Conservation (phyloP, 2,113 vertebrate species). For the Pterocles orientalis region DNA sequence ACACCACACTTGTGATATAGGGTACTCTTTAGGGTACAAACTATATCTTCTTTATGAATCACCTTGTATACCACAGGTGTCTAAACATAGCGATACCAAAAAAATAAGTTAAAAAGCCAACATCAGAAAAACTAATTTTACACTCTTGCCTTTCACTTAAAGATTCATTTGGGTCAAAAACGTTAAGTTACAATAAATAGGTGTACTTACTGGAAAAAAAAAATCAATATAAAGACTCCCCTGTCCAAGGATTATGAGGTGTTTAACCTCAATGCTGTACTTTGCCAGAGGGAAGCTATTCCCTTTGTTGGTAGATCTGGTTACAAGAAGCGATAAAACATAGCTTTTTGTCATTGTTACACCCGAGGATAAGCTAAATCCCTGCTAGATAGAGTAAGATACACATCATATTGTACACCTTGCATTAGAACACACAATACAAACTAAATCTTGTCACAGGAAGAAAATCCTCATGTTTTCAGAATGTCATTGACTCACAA, state of each 20-base stretch:
- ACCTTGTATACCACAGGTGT: background rate
- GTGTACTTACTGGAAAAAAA: background rate
- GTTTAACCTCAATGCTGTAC: conserved; percentile 29
- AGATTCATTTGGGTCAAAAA: background rate
- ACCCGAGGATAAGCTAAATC: conserved; percentile 12
- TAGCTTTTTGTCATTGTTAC: conserved; percentile 14
- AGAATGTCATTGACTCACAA: background rate
- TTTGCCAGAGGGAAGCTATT: conserved; percentile 28
- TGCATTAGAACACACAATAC: background rate
- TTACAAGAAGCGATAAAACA: conserved; percentile 35
- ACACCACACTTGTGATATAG: background rate
- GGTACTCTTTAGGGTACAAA: background rate
- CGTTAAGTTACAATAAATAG: background rate
- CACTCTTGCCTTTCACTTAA: background rate
- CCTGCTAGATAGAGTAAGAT: conserved; percentile 8
- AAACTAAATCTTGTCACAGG: background rate
- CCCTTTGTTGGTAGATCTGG: conserved; percentile 56
- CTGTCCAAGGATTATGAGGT: conserved; percentile 25
- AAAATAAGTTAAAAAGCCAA: background rate
- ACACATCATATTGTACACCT: background rate
- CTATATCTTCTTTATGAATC: background rate
- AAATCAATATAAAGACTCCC: background rate
- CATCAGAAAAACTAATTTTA: background rate
- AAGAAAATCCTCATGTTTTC: conserved; percentile 12
- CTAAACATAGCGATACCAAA: background rate